Evolutionary conservation across 2,113 vertebrate genomes (phyloP).

Genomic region (Carassius carassius): DNA sequence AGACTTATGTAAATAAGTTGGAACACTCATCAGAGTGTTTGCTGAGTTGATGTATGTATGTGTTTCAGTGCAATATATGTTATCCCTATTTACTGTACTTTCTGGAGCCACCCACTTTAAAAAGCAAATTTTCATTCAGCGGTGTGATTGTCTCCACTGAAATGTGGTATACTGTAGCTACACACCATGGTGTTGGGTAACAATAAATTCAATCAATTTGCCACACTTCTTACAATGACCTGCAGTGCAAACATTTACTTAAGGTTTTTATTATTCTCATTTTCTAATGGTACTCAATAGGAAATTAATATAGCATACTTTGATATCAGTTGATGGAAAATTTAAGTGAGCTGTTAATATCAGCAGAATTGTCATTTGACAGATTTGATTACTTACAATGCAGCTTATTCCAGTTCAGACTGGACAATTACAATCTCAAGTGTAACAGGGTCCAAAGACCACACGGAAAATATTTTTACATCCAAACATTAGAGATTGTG

Average conservation of each 20-base stretch:
- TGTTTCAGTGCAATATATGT: slow-evolving; percentile 8
- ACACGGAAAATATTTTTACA: background rate
- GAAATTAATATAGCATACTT: slow-evolving; percentile 47
- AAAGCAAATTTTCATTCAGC: slow-evolving; percentile 41
- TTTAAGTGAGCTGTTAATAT: slow-evolving; percentile 20
- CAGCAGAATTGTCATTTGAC: background rate
- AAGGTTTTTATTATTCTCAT: slow-evolving; percentile 3
- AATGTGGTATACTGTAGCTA: slow-evolving; percentile 23
- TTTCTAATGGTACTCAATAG: slow-evolving; percentile 34
- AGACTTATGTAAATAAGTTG: slow-evolving; percentile 48
- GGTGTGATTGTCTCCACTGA: slow-evolving; percentile 30
- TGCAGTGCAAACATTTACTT: slow-evolving; percentile 44
- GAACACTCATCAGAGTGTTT: slow-evolving; percentile 22
- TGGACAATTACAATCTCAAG: background rate
- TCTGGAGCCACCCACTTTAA: background rate
- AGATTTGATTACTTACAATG: background rate
- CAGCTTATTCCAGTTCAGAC: background rate
- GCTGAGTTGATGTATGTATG: background rate
- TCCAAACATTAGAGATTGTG: too few species aligned
- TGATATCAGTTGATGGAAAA: slow-evolving; percentile 37
- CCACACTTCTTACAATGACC: slow-evolving; percentile 21
- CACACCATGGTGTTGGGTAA: background rate
- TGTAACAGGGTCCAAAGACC: background rate
- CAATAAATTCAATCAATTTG: slow-evolving; percentile 28
- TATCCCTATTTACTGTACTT: background rate